phyloP scores from a whole-genome alignment of 92 coral and sea anemone species.

The Umimayanthus chanpuru region DNA sequence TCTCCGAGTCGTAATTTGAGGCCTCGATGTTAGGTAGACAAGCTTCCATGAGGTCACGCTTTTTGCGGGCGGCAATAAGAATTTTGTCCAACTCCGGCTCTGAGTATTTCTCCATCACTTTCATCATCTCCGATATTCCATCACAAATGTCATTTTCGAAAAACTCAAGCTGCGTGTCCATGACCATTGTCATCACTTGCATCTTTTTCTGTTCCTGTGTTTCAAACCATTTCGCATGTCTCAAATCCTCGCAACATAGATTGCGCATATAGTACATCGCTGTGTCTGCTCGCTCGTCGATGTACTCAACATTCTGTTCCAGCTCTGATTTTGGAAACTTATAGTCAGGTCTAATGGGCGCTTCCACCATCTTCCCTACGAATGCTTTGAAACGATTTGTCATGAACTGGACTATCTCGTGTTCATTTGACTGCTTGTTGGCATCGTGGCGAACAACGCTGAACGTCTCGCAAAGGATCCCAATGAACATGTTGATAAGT shows the following conservation, averaged over 20 bases:
- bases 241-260: conserved; percentile 82
- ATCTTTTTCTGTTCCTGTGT: conserved; percentile 62
- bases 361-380: conserved; percentile 66
- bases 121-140: conserved; percentile 70
- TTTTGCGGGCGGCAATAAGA: conserved; percentile 35
- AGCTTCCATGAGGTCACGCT: conserved; percentile 32
- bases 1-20: conserved; percentile 9
- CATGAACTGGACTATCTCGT: conserved; percentile 89
- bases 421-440: conserved; percentile 83
- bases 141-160: conserved; percentile 89
- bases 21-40: not conserved
- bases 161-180: conserved; percentile 64
- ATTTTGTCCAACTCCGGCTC: conserved; percentile 63
- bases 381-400: conserved; percentile 69
- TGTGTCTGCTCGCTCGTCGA: conserved; percentile 79
- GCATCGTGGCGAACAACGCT: conserved; percentile 76
- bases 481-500: conserved; percentile 85
- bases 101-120: conserved; percentile 58
- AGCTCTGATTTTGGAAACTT: conserved; percentile 76
- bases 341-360: conserved; percentile 84
- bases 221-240: conserved; percentile 84
- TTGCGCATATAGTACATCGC: conserved; percentile 80
- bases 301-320: conserved; percentile 71
- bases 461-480: conserved; percentile 85
- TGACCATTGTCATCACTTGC: conserved; percentile 62